A percentile compares a stretch with the other conserved stretches of the same genome.
Evolutionary conservation across 2,113 vertebrate species (phyloP).

Genomic region (Actenoides hombroni): DNA sequence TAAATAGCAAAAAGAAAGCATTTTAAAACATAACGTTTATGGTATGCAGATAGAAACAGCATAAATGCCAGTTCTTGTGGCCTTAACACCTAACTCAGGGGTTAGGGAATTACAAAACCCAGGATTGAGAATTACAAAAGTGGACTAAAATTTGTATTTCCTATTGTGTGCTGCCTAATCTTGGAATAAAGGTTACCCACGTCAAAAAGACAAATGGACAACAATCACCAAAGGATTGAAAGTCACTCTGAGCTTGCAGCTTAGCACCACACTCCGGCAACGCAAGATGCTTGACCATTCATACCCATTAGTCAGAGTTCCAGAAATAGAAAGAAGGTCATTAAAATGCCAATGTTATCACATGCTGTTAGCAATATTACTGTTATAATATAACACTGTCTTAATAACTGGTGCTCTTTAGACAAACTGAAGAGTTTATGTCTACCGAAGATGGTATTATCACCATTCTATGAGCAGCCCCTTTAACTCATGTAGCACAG

Average conservation of each 20-base stretch:
- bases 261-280: neutral
- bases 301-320: neutral
- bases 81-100: neutral
- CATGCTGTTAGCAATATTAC: neutral
- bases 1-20: neutral
- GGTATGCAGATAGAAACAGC: neutral
- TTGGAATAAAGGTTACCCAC: neutral
- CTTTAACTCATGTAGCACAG: fast-evolving
- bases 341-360: neutral
- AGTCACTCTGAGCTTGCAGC: neutral
- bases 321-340: neutral
- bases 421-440: neutral
- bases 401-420: neutral
- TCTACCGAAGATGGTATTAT: neutral
- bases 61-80: neutral
- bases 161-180: neutral
- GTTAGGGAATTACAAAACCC: neutral
- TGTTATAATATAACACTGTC: neutral
- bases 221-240: neutral
- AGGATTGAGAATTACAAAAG: neutral
- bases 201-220: neutral
- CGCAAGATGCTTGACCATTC: neutral
- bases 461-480: neutral
- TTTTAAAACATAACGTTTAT: neutral
- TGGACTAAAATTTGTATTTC: neutral